Percentiles rank a stretch among this genome's conserved stretches.
These are phyloP conservation scores for Myiagra hebetior DNA, from an alignment of 2,113 vertebrate species.

Conservation along the genomic window DNA sequence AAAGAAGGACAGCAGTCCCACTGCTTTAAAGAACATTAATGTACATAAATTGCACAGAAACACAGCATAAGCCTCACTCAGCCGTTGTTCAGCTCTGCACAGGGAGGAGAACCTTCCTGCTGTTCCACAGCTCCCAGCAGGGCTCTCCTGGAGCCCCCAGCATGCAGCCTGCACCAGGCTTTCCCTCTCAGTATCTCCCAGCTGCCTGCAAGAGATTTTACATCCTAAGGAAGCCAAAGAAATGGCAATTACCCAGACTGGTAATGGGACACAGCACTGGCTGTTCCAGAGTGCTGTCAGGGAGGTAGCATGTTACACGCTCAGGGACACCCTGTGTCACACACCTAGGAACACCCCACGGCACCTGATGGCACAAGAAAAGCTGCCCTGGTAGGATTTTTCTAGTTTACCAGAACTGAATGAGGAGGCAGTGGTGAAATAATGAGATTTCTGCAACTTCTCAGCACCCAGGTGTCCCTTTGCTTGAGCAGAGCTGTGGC, in stretches of 20 bases:
- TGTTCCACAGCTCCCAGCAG: not conserved
- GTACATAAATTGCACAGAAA: not conserved
- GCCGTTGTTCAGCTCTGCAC: not conserved
- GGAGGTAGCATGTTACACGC: not conserved
- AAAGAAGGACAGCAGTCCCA: not conserved
- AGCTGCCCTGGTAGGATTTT: not conserved
- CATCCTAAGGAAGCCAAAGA: not conserved
- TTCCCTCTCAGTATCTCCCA: not conserved
- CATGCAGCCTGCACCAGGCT: not conserved
- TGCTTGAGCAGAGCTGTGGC: not conserved
- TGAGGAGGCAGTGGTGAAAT: not conserved
- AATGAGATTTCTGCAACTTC: not conserved
- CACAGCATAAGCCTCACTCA: not conserved
- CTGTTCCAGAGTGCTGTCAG: not conserved
- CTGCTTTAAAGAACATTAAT: not conserved
- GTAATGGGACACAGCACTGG: not conserved
- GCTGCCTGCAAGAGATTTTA: not conserved
- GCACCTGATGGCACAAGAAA: not conserved
- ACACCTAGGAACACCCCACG: accelerated
- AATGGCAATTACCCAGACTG: not conserved
- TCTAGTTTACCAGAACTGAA: not conserved
- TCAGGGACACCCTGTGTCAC: not conserved
- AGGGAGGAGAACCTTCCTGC: not conserved
- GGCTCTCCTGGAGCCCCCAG: not conserved
- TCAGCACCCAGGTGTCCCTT: not conserved